Base-by-base conservation (phyloP, 1,140 invertebrate genomes). In the Bicyclus anynana region DNA sequence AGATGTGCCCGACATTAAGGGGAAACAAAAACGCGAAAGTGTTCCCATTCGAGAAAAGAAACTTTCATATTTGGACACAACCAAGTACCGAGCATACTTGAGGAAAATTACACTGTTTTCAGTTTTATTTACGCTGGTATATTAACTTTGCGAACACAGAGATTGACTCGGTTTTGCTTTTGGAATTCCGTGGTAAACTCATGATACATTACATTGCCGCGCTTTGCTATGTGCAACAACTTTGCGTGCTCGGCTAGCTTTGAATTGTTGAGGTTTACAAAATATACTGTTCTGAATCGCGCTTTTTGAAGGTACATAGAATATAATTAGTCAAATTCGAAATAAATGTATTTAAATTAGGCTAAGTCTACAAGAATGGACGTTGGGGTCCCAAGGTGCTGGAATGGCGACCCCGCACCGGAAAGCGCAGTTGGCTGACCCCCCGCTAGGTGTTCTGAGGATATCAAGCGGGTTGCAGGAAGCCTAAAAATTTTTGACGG, bases 191-290 rank as follows among this genome's bases (percentile, higher is more conserved):
- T 12, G 38, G 38, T 42, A 20, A 42, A 42, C 5, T 49, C 44
- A 37, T 54, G 51, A 54, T 54, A 58, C 49, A 49, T 47, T 44
- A 57, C 46, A 40, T 46, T 40, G 53, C 49, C 26, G 49, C 50
- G 47, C 35, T 48, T 51, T 57, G 49, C 53, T 37, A 46, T 53
- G 51, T 23, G 47, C 60, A 62, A 62, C 53, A 57, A 57, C 44
- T 62, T 62, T 48, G 50, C 42, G 55, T 38, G 44, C 48, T 38
- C 50, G 40, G 42, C 35, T 46, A 50, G 50, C 51, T 62, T 57
- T 62, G 55, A 62, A 62, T 62, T 57, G 60, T 50, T 47, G 53
- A 62, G 49, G 46, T 58, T 21, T 57, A 49, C 46, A 10, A 23
- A 52, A 52, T 52, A 21, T 38, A 40, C 38, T 51, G 49, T 37